Percentiles rank a stretch among this genome's conserved stretches.
phyloP scores from a whole-genome alignment of 92 coral and sea anemone genomes.

The Heliopora coerulea region DNA sequence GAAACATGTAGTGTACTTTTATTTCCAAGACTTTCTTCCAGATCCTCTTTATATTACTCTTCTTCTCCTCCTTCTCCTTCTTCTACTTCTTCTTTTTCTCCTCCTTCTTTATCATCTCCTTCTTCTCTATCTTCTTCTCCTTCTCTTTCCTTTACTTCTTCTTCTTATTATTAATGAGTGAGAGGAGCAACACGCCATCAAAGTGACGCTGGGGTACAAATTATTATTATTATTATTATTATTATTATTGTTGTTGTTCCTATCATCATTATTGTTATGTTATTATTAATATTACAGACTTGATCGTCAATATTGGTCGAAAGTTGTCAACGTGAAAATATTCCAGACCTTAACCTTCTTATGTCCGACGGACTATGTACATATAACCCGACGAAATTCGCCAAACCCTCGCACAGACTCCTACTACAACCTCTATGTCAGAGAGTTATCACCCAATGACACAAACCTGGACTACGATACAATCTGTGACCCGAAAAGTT shows the following conservation, averaged over 20 bases:
- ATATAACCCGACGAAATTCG: not conserved
- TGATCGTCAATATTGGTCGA: slow-evolving; percentile 14
- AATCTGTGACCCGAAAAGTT: slow-evolving; percentile 14
- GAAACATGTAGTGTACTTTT: too few relatives aligned
- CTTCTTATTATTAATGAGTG: too few relatives aligned
- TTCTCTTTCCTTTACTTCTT: too few relatives aligned
- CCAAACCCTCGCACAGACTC: not conserved
- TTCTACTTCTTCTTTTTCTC: too few relatives aligned
- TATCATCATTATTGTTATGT: too few relatives aligned
- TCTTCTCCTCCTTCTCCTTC: too few relatives aligned
- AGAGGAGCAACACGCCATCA: too few relatives aligned
- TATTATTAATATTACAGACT: slow-evolving; percentile 4
- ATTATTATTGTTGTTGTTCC: not conserved
- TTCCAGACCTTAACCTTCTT: slow-evolving; percentile 16
- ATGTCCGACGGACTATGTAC: slow-evolving; percentile 22
- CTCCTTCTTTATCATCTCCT: too few relatives aligned
- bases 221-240: not conserved
- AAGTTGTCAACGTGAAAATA: slow-evolving; percentile 22
- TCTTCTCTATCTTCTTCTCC: too few relatives aligned
- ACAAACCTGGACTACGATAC: slow-evolving; percentile 28
- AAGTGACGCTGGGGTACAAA: not conserved
- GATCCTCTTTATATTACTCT: too few relatives aligned
- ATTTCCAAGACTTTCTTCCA: too few relatives aligned
- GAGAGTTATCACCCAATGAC: slow-evolving; percentile 18
- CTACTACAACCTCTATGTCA: slow-evolving; percentile 31